Evolutionary conservation across 2,113 vertebrate species (phyloP).

Genomic region (Zootoca vivipara): DNA sequence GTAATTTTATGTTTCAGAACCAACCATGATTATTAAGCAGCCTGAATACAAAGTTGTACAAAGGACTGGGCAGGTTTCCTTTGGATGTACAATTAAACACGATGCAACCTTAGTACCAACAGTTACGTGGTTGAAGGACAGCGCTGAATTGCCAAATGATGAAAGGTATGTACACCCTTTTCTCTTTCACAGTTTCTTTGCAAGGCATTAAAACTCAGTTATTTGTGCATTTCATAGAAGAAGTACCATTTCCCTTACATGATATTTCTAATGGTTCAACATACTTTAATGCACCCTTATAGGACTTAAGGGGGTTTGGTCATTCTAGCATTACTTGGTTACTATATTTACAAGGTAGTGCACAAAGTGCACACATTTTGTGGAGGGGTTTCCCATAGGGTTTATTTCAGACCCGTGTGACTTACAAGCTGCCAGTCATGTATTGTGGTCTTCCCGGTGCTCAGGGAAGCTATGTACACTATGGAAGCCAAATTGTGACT

Average conservation of each 20-base stretch:
- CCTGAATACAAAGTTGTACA: conserved; percentile 88
- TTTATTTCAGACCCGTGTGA: neutral
- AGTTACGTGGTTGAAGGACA: conserved; percentile 89
- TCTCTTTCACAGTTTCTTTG: neutral
- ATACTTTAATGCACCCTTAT: neutral
- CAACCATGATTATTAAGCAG: conserved; percentile 91
- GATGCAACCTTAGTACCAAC: conserved; percentile 84
- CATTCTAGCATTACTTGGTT: neutral
- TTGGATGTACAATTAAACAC: conserved; percentile 93
- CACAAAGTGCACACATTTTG: neutral
- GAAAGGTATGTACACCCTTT: conserved; percentile 79
- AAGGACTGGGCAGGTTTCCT: conserved; percentile 82
- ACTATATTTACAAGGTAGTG: neutral
- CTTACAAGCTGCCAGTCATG: neutral
- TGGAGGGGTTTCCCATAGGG: neutral
- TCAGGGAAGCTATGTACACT: neutral
- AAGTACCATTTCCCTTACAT: neutral
- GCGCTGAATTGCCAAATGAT: conserved; percentile 84
- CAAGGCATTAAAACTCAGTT: neutral
- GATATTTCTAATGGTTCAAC: neutral
- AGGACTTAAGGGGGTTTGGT: neutral
- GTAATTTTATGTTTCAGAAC: conserved; percentile 82
- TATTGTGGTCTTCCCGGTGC: neutral
- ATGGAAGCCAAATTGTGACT: no score
- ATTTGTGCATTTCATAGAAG: neutral